Percentiles rank a stretch among this genome's conserved stretches.
Conservation (phyloP, 2,113 vertebrate species). For the Chionis minor region DNA sequence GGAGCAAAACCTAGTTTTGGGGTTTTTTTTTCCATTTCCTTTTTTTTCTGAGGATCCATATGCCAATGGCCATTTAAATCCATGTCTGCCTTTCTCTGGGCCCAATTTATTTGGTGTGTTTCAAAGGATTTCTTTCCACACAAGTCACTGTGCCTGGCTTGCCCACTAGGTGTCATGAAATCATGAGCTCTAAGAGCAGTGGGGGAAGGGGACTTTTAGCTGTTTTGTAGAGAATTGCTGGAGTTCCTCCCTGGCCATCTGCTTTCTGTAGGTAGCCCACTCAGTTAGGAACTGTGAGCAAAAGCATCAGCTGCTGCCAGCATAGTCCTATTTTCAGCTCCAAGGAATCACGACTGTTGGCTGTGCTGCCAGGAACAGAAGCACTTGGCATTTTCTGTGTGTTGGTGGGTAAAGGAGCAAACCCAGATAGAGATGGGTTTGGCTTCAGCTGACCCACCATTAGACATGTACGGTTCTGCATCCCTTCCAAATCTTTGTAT, state of each 20-base stretch:
- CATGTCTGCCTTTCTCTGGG: rapidly evolving
- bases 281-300: constrained; percentile 51
- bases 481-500: not conserved
- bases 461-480: not conserved
- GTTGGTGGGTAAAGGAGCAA: not conserved
- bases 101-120: rapidly evolving
- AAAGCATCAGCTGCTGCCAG: constrained; percentile 54
- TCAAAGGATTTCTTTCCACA: rapidly evolving
- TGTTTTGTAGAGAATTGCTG: not conserved
- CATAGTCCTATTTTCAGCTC: constrained; percentile 46
- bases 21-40: too few species aligned
- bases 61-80: not conserved
- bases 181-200: not conserved
- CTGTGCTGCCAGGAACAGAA: not conserved
- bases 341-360: constrained; percentile 62
- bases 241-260: constrained; percentile 60
- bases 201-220: not conserved
- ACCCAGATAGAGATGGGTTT: not conserved
- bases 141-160: not conserved
- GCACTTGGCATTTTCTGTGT: not conserved
- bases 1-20: not conserved
- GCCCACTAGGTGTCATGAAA: constrained; percentile 62
- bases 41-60: rapidly evolving
- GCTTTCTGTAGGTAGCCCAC: constrained; percentile 58
- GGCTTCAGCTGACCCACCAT: not conserved